A percentile compares a stretch with the other conserved stretches of the same genome.
Conservation (phyloP, 2,797 vertebrate species). For the Tokudaia tokunoshimensis region DNA sequence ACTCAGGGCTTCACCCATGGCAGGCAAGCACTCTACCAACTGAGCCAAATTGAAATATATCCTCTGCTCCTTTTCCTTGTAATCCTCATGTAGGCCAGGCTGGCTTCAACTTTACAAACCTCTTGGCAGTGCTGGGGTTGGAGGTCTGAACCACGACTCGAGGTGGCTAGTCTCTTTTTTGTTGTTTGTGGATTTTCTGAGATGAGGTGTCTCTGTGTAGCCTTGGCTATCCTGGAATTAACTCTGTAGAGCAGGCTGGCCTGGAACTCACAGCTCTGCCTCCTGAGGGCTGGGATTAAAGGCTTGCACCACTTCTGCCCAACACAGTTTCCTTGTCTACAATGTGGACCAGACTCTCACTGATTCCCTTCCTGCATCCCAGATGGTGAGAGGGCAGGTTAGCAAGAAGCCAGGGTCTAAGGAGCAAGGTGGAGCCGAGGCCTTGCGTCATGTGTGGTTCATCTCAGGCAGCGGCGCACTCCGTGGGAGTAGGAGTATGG, state of each 20-base stretch:
- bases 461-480: not conserved
- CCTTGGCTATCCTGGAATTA: not conserved
- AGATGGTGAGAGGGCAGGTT: not conserved
- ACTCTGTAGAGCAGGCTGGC: not conserved
- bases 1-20: not conserved
- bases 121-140: not conserved
- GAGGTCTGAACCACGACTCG: not conserved
- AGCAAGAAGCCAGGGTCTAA: not conserved
- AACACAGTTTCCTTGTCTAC: not conserved
- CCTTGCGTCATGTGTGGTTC: not conserved
- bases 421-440: rapidly evolving
- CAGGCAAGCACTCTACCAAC: not conserved
- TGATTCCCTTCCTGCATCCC: not conserved
- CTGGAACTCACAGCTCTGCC: not conserved
- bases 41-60: not conserved
- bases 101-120: not conserved
- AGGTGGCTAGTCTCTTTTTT: not conserved
- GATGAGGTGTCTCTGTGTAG: not conserved
- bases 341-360: not conserved
- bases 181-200: not conserved
- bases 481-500: rapidly evolving
- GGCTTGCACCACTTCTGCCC: not conserved
- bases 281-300: not conserved
- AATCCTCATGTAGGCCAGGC: not conserved
- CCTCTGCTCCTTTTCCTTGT: not conserved